Conservation (phyloP, 2,113 vertebrate genomes). For the Sylvia atricapilla region DNA sequence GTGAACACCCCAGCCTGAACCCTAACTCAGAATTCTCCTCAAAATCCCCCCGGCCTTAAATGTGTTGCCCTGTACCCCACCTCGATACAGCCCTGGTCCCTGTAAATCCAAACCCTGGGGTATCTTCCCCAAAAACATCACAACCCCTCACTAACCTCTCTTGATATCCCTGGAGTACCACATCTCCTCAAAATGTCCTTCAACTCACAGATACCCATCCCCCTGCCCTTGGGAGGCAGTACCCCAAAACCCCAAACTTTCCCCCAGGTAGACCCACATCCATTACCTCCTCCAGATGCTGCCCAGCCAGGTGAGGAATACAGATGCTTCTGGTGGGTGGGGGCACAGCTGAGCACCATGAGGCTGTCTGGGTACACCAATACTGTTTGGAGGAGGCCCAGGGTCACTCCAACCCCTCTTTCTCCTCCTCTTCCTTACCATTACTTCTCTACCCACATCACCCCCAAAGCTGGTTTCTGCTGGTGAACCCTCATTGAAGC, state of each 20-base stretch:
- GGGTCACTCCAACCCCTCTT: background rate
- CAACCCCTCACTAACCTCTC: background rate
- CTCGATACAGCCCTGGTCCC: too few species aligned
- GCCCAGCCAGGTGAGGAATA: background rate
- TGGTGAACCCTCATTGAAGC: background rate
- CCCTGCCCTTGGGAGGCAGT: too few species aligned
- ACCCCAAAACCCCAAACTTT: background rate
- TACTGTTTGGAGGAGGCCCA: accelerated
- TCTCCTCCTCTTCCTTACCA: background rate
- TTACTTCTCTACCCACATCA: background rate
- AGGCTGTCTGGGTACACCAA: background rate
- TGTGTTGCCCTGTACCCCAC: background rate
- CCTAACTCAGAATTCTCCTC: too few species aligned
- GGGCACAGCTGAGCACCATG: background rate
- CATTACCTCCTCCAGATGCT: background rate
- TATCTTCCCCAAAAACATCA: background rate
- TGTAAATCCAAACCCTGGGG: background rate
- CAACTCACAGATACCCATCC: background rate
- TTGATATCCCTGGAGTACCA: background rate
- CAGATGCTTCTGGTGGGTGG: accelerated
- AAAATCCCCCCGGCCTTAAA: background rate
- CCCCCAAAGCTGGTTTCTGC: accelerated
- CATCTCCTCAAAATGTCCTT: background rate
- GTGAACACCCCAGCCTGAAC: too few species aligned
- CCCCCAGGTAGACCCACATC: too few species aligned